Base-by-base conservation (phyloP, 2,888 invertebrate species). In the Chironomus riparius region DNA sequence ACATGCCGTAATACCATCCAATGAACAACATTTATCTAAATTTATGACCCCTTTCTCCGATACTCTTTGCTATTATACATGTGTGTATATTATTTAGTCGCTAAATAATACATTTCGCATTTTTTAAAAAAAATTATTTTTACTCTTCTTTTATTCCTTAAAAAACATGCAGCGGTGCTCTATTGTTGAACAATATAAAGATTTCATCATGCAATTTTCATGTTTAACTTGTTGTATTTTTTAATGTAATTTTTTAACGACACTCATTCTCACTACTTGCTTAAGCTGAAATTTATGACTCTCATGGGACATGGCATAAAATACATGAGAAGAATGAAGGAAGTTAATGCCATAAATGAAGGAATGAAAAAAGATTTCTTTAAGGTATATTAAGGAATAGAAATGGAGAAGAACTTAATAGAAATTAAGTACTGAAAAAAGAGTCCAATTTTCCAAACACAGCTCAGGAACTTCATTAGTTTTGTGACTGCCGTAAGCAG, bases 161-260 rank as follows among this genome's bases (percentile, higher is more conserved):
- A 18, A 50, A 15, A 56, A 18, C 18, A 18, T 56, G 38, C 56
- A 56, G 56, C 56, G 50, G 38, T 38, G 38, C 10, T 38, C 38
- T 38, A 10, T 1, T 38, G 38, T 38, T 38, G 38, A 38, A 38
- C 38, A 38, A 38, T 38, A 50, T 4, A 22, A 62, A 65, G 65
- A 21, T 65, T 65, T 22, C 21, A 24, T 65, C 65, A 65, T 65
- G 12, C 24, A 65, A 65, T 28, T 68, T 68, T 68, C 38, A 70
- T 70, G 70, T 70, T 47, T 68, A 24, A 68, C 74, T 74, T 74
- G 74, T 74, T 74, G 65, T 74, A 47, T 74, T 68, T n/a, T n/a
- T 68, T 74, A 73, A 68, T 68, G 74, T 74, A 74, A 74, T 68
- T 68, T 74, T 62, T 74, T 74, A 74, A 74, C 74, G 68, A 74